phyloP scores from a whole-genome alignment of 1,140 invertebrate genomes.

The Drosophila arizonae region DNA sequence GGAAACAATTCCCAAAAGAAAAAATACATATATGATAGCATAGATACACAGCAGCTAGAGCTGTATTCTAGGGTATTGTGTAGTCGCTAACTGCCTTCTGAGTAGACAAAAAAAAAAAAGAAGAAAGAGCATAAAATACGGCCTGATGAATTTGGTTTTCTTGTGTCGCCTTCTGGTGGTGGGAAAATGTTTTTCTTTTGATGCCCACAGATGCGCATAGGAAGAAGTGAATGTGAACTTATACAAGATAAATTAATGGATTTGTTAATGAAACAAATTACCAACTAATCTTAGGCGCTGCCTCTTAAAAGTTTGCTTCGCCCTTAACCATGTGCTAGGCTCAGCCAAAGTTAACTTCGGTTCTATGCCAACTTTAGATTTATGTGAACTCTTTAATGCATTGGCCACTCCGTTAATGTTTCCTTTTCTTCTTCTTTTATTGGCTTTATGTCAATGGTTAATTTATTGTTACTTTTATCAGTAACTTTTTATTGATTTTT shows the following conservation, averaged over 20 bases:
- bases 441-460: slow-evolving; percentile 24
- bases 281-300: slow-evolving; percentile 35
- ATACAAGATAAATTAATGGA: slow-evolving; percentile 42
- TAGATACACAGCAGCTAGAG: background rate
- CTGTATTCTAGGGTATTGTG: slow-evolving; percentile 17
- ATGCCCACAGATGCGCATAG: slow-evolving; percentile 26
- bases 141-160: slow-evolving; percentile 58
- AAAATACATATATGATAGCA: background rate
- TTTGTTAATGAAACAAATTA: slow-evolving; percentile 53
- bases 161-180: slow-evolving; percentile 51
- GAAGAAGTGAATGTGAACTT: slow-evolving; percentile 15
- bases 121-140: slow-evolving; percentile 29
- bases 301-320: background rate
- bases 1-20: background rate
- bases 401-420: slow-evolving; percentile 1
- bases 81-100: slow-evolving; percentile 3
- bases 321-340: no score
- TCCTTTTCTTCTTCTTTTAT: slow-evolving; percentile 52
- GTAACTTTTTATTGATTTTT: slow-evolving; percentile 40
- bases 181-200: slow-evolving; percentile 75
- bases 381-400: slow-evolving; percentile 4
- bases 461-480: slow-evolving; percentile 67
- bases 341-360: background rate
- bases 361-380: slow-evolving; percentile 1
- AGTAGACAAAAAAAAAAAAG: slow-evolving; percentile 8